Base-by-base conservation (phyloP, 2,888 invertebrate species). In the Diloba caeruleocephala region DNA sequence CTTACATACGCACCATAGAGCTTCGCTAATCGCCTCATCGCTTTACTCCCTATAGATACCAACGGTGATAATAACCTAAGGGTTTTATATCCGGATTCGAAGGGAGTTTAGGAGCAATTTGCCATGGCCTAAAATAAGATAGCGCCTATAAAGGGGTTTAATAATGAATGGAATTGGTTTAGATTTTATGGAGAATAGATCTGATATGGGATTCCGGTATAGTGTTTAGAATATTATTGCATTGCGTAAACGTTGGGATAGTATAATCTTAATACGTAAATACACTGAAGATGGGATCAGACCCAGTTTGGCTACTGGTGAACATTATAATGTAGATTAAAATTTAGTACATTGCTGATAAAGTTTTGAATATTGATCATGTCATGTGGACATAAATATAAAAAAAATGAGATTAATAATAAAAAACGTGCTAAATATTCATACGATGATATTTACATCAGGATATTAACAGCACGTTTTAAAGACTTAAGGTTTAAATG, bases 71-170 rank as follows among this genome's bases (percentile, higher is more conserved):
- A 87, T 81, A 78, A 67, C 78, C 72, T 79, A 76, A 81, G 83
- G 87, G 86, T 81, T 86, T 88, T 86, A 82, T 85, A 83, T 84
- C 78, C 81, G 84, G 82, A 81, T 82, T 74, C 74, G 79, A 58
- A 81, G 82, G 87, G 70, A 84, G 87, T 90, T 89, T 88, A 84
- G 76, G 72, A 78, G 78, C 85, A 91, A 90, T 90, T 90, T 88
- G 88, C 86, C 86, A 85, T 84, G 77, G 54, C 57, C 68, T 62
- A 79, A 87, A 88, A 84, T 79, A 82, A 82, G 84, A 85, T 86
- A 76, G 68, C 69, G 62, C 51, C 56, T 67, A 67, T 66, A 71
- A 72, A 63, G 64, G 76, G 76, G 74, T 72, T 71, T 57, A 61
- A 52, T 57, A 45, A 44, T 60, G 51, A 75, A 72, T 61, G 49